Evolutionary conservation across 2,888 invertebrate species (phyloP).

Genomic region (Andrena trimmerana): DNA sequence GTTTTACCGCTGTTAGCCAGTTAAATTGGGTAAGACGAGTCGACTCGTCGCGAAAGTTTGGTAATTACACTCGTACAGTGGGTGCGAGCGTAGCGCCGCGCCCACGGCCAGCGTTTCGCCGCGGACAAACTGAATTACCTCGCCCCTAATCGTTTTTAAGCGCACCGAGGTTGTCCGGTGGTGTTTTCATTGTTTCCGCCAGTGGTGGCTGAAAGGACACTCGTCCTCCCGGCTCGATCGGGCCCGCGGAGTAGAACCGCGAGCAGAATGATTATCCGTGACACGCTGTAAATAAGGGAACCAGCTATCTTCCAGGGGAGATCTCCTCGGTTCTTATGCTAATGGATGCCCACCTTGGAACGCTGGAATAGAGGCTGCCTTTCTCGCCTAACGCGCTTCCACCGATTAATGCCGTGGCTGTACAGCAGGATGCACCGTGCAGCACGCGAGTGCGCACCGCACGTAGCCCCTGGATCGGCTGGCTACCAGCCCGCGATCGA

Average conservation of each 20-base stretch:
- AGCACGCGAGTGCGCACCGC: constrained; percentile 4
- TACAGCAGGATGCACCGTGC: constrained; percentile 32
- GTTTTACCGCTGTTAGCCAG: background rate
- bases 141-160: background rate
- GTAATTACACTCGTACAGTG: background rate
- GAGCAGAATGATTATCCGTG: constrained; percentile 57
- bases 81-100: background rate
- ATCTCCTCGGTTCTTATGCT: constrained; percentile 69
- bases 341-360: constrained; percentile 65
- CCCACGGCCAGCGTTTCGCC: background rate
- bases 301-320: constrained; percentile 55
- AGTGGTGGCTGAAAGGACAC: background rate
- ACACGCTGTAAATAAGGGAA: constrained; percentile 68
- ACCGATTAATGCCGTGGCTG: constrained; percentile 53
- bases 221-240: background rate
- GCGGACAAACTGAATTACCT: background rate
- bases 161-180: background rate
- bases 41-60: background rate
- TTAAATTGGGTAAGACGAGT: background rate
- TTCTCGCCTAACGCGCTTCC: constrained; percentile 37
- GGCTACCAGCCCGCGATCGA: constrained; percentile 47
- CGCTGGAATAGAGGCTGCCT: constrained; percentile 12
- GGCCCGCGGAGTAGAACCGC: constrained; percentile 2
- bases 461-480: constrained; percentile 30
- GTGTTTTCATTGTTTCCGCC: background rate